phyloP scores from a whole-genome alignment of 30 jellyfish, hydroid and myxozoan species.

The Mastigias papua region DNA sequence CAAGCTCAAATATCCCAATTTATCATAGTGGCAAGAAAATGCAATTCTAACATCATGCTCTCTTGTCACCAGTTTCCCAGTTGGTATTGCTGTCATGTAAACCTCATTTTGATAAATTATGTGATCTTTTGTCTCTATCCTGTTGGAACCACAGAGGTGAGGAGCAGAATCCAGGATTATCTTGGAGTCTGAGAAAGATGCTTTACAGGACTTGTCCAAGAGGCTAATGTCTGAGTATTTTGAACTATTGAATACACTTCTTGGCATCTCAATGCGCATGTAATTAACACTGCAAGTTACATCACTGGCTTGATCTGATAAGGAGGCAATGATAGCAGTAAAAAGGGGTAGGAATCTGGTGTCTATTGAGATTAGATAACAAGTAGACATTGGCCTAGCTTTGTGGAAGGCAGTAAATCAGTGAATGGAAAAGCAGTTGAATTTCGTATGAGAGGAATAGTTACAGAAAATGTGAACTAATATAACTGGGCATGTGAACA shows the following conservation, averaged over 20 bases:
- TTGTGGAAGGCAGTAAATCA: no score
- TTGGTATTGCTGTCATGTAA: slow-evolving; percentile 34
- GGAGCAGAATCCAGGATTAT: slow-evolving; percentile 38
- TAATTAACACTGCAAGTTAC: slow-evolving; percentile 42
- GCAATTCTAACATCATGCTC: slow-evolving; percentile 48
- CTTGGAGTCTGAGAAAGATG: slow-evolving; percentile 18
- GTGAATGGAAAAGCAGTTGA: no score
- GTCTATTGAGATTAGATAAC: no score
- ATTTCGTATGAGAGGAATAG: no score
- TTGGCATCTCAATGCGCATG: slow-evolving; percentile 43
- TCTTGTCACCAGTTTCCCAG: slow-evolving; percentile 55
- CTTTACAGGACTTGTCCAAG: slow-evolving; percentile 29
- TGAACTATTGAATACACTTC: slow-evolving; percentile 20
- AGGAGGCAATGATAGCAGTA: no score
- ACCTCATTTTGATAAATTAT: slow-evolving; percentile 47
- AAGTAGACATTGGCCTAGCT: no score
- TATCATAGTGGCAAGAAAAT: slow-evolving; percentile 34
- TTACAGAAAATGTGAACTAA: no score
- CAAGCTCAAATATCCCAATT: slow-evolving; percentile 18
- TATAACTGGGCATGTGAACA: no score
- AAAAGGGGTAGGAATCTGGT: no score
- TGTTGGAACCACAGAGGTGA: slow-evolving; percentile 45
- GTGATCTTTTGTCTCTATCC: slow-evolving; percentile 23
- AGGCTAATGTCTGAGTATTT: slow-evolving; percentile 19
- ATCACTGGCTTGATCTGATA: slow-evolving; percentile 17